These are phyloP conservation scores for Hypothenemus hampei DNA, from an alignment of 1,140 invertebrate genomes.

Conservation along the genomic window DNA sequence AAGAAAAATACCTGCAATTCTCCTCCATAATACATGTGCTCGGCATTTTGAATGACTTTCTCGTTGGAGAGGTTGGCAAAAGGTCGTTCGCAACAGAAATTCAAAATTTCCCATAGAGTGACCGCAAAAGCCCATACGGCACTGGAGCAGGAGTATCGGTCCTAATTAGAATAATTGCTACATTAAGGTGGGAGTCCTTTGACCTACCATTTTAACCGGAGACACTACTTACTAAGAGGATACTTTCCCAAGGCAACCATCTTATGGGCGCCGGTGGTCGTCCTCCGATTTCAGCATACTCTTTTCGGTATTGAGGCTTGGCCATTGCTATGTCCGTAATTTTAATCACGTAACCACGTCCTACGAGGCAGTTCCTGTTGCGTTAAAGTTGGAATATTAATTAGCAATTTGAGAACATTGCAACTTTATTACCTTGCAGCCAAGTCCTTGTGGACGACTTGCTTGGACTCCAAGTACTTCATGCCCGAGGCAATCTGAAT, in stretches of 20 bases:
- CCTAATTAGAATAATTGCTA: too few species aligned
- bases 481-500: slow-evolving; percentile 83
- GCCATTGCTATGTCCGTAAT: slow-evolving; percentile 88
- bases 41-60: slow-evolving; percentile 69
- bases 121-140: slow-evolving; percentile 67
- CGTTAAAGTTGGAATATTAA: too few species aligned
- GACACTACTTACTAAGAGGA: slow-evolving; percentile 67
- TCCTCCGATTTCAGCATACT: slow-evolving; percentile 79
- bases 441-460: slow-evolving; percentile 72
- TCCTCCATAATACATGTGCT: slow-evolving; percentile 62
- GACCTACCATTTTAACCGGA: too few species aligned
- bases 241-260: slow-evolving; percentile 85
- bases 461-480: slow-evolving; percentile 75
- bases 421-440: slow-evolving; percentile 68
- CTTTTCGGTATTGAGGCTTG: slow-evolving; percentile 71
- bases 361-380: slow-evolving; percentile 86
- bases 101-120: slow-evolving; percentile 72
- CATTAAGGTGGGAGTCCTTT: too few species aligned
- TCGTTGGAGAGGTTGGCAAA: slow-evolving; percentile 66
- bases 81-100: slow-evolving; percentile 66
- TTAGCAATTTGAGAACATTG: too few species aligned
- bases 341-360: slow-evolving; percentile 73
- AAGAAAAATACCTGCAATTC: slow-evolving; percentile 61
- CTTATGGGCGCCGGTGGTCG: slow-evolving; percentile 76
- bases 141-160: slow-evolving; percentile 60